These are phyloP conservation scores for Lagodon rhomboides DNA, from an alignment of 2,797 vertebrate genomes.

Conservation along the genomic window DNA sequence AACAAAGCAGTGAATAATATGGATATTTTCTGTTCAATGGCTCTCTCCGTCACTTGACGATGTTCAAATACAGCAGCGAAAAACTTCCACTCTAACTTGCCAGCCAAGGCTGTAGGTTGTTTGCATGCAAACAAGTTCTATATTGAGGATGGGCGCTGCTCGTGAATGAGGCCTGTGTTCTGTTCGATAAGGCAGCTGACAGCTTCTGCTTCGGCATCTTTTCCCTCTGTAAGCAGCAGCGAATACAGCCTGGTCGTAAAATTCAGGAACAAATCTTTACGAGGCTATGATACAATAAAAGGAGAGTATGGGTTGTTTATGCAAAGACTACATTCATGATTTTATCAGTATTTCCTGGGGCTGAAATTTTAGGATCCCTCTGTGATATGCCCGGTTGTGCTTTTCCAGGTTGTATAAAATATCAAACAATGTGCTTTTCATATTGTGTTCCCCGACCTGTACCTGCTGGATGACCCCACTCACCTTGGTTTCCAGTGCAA, in stretches of 20 bases:
- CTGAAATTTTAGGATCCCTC: constrained; percentile 19
- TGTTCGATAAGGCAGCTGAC: constrained; percentile 35
- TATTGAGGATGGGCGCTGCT: constrained; percentile 43
- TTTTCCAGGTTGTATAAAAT: constrained; percentile 39
- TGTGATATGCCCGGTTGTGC: not conserved
- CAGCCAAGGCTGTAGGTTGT: constrained; percentile 40
- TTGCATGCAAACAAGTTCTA: constrained; percentile 53
- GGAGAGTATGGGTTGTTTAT: constrained; percentile 12
- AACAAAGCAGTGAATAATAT: not conserved
- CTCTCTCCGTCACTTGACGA: constrained; percentile 29
- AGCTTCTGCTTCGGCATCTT: constrained; percentile 35
- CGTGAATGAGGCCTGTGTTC: constrained; percentile 69
- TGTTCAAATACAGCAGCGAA: constrained; percentile 18
- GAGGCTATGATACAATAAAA: constrained; percentile 35
- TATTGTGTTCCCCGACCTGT: constrained; percentile 20
- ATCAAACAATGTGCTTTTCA: constrained; percentile 34
- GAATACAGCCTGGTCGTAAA: constrained; percentile 31
- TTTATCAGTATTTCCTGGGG: constrained; percentile 20
- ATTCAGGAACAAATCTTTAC: constrained; percentile 6
- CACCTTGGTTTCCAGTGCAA: constrained; percentile 19
- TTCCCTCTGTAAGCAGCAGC: constrained; percentile 12
- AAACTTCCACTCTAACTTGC: constrained; percentile 33
- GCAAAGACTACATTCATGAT: constrained; percentile 20
- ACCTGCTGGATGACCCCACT: constrained; percentile 26
- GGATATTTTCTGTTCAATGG: constrained; percentile 18